These are phyloP conservation scores for Globicephala melas DNA, from an alignment of 2,113 vertebrate genomes.

Conservation along the genomic window DNA sequence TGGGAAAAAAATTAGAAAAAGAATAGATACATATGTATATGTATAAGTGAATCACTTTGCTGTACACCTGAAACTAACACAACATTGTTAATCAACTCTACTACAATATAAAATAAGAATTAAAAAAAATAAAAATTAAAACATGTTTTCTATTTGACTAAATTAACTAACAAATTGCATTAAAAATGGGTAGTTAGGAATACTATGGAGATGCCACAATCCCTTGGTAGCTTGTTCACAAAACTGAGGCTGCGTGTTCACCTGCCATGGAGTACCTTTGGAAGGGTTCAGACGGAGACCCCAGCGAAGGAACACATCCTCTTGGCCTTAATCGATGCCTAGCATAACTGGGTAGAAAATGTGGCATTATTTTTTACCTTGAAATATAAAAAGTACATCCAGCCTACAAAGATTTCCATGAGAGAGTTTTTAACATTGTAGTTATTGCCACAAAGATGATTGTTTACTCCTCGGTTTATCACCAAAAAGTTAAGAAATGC, in stretches of 20 bases:
- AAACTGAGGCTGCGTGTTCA: neutral
- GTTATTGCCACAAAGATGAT: neutral
- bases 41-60: no score
- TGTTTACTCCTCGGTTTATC: neutral
- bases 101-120: no score
- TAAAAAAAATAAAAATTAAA: neutral
- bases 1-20: no score
- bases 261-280: rapidly evolving
- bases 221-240: neutral
- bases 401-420: neutral
- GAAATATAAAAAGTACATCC: neutral
- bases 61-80: no score
- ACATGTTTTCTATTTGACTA: neutral
- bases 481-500: neutral
- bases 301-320: no score
- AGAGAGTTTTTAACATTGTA: no score
- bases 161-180: neutral
- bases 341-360: neutral
- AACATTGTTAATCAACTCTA: no score
- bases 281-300: neutral
- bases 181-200: neutral
- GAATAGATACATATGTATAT: no score
- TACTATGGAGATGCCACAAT: neutral
- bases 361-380: neutral
- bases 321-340: neutral